Evolutionary conservation across 2,113 vertebrate species (phyloP).

Genomic region (Picathartes gymnocephalus): DNA sequence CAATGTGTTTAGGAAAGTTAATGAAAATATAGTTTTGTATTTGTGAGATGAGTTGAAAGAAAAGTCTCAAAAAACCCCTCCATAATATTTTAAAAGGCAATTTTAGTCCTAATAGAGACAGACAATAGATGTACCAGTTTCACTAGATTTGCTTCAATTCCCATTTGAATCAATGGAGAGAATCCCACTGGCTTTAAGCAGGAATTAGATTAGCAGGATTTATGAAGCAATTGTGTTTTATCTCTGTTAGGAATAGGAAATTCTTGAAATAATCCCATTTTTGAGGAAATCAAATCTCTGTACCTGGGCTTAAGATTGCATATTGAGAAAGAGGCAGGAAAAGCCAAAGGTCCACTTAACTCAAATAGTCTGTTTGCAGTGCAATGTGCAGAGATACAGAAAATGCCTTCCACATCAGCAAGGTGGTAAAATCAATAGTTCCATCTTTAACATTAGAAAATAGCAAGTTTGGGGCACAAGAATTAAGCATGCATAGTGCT

Average conservation of each 20-base stretch:
- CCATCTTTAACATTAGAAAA: not conserved
- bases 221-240: not conserved
- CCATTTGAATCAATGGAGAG: slow-evolving; percentile 16
- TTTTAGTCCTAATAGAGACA: slow-evolving; percentile 17
- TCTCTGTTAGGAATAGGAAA: not conserved
- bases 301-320: not conserved
- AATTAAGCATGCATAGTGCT: not conserved
- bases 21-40: not conserved
- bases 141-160: slow-evolving; percentile 34
- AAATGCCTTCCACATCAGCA: not conserved
- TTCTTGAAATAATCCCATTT: not conserved
- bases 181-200: slow-evolving; percentile 9
- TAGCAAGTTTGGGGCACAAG: not conserved
- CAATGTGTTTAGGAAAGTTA: not conserved
- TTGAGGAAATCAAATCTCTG: not conserved
- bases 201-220: slow-evolving; percentile 25
- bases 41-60: not conserved
- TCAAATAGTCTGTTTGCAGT: not conserved
- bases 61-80: not conserved
- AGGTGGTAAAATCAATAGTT: not conserved
- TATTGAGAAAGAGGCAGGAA: not conserved
- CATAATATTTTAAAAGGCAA: not conserved
- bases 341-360: not conserved
- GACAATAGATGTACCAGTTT: slow-evolving; percentile 3
- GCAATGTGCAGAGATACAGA: not conserved